Evolutionary conservation across 1,140 invertebrate species (phyloP).

Genomic region (Drosophila pachea): DNA sequence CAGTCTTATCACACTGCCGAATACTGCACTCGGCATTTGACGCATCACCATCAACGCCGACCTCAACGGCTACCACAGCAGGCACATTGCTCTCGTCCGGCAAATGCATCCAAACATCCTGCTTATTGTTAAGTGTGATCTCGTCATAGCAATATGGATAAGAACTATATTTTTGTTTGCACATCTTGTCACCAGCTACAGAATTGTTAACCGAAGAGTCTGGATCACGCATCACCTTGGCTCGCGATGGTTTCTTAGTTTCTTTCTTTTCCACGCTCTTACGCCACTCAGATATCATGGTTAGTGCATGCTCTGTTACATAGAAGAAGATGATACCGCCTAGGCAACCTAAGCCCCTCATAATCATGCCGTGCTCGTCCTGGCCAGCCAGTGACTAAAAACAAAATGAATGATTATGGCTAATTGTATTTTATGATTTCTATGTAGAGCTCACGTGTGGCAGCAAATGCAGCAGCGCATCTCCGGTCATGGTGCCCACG

Average conservation of each 20-base stretch:
- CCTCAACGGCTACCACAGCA: slow-evolving; percentile 43
- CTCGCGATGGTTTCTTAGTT: slow-evolving; percentile 81
- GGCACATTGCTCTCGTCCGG: slow-evolving; percentile 42
- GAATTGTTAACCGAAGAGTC: slow-evolving; percentile 80
- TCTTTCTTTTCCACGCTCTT: slow-evolving; percentile 83
- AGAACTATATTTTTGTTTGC: slow-evolving; percentile 90
- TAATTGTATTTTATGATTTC: neutral
- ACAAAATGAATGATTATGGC: neutral
- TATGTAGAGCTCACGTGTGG: slow-evolving; percentile 86
- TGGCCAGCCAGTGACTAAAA: slow-evolving; percentile 65
- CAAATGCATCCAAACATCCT: slow-evolving; percentile 80
- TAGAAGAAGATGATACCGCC: slow-evolving; percentile 92
- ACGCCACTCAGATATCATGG: slow-evolving; percentile 88
- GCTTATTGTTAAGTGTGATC: slow-evolving; percentile 85
- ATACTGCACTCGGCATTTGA: slow-evolving; percentile 44
- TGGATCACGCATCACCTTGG: slow-evolving; percentile 82
- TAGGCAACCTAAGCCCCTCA: slow-evolving; percentile 90
- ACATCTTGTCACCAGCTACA: slow-evolving; percentile 84
- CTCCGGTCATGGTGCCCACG: slow-evolving; percentile 93
- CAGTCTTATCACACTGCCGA: slow-evolving; percentile 72
- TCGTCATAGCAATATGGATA: slow-evolving; percentile 92
- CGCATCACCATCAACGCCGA: slow-evolving; percentile 71
- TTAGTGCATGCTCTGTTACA: slow-evolving; percentile 89
- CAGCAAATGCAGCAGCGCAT: slow-evolving; percentile 94
- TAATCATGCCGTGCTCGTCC: slow-evolving; percentile 83